Base-by-base conservation (phyloP, 2,113 vertebrate species). In the Ascaphus truei region DNA sequence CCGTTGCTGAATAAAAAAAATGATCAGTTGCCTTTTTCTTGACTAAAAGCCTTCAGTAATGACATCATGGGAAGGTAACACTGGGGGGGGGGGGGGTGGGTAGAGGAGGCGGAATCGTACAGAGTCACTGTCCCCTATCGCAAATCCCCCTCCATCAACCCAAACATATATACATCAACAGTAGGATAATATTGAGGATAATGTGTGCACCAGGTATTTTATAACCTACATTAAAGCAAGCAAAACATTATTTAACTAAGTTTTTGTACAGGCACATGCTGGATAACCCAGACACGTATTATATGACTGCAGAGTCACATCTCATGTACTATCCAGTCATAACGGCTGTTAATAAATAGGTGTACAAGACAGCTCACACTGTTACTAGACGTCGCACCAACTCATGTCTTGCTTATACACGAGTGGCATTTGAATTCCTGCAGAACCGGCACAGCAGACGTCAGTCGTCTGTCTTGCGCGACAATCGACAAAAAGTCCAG, bases 401-500 rank as follows among this genome's bases (percentile, higher is more conserved):
- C 41, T 12, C n/a, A n/a, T n/a, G n/a, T n/a, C n/a, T n/a, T n/a
- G n/a, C n/a, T n/a, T n/a, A n/a, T n/a, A n/a, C n/a, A n/a, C n/a
- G 12, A 15, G 3, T 39, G 5, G 5, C 37, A 9, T 7, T 4
- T 62, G 22, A 47, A 33, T 58, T 62, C 68, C 47, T 34, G 66
- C 62, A 72, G 75, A 55, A 69, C 41, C 1, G 23, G 47, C 65
- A 76, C 73, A 48, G 18, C 68, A 51, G 45, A 57, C 8, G 39
- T 96, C 87, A 98, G 85, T 99, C 97, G 37, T 97, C 97, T 0
- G 94, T 94, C 88, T 98, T 99, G 77, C 93, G 90, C 66, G 96
- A 96, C 63, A 95, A 85, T 73, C 97, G 87, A 43, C 96, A 99
- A 83, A 98, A 98, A 79, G 96, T 99, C 97, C 97, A 99, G 85